A percentile compares a stretch with the other conserved stretches of the same genome.
phyloP scores from a whole-genome alignment of 2,888 invertebrate species.

The Molanna angustata region DNA sequence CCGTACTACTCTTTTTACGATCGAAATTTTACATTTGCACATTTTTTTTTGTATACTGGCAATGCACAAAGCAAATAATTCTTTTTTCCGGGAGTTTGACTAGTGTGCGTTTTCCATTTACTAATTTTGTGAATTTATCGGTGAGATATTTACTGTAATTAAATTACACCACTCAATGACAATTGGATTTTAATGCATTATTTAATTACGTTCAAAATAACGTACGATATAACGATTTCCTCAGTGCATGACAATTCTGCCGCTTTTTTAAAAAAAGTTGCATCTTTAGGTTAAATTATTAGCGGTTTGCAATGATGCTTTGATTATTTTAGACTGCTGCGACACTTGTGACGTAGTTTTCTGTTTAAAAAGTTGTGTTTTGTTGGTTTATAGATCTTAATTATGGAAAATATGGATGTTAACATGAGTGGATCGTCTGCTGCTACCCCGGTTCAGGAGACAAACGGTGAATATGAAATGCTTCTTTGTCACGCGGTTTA shows the following conservation, averaged over 20 bases:
- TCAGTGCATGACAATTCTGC: too few species aligned
- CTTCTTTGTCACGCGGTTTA: background rate
- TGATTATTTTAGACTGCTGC: slow-evolving; percentile 2
- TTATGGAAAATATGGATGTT: slow-evolving; percentile 56
- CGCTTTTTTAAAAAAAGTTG: slow-evolving; percentile 15
- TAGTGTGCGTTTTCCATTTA: slow-evolving; percentile 26
- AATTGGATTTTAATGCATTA: too few species aligned
- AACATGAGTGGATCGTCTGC: slow-evolving; percentile 47
- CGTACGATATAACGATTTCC: too few species aligned
- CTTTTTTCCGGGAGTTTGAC: slow-evolving; percentile 27
- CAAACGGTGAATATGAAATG: slow-evolving; percentile 49
- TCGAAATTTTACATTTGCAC: too few species aligned
- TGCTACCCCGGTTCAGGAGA: slow-evolving; percentile 46
- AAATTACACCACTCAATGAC: too few species aligned
- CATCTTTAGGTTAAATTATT: slow-evolving; percentile 24
- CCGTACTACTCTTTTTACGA: too few species aligned
- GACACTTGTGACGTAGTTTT: slow-evolving; percentile 6
- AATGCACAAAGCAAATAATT: slow-evolving; percentile 7
- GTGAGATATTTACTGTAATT: too few species aligned
- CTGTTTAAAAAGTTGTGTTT: background rate
- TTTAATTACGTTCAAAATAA: too few species aligned
- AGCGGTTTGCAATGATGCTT: too few species aligned
- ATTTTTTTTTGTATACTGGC: background rate
- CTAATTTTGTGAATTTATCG: slow-evolving; percentile 14
- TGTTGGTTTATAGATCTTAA: slow-evolving; percentile 24